Base-by-base conservation (phyloP, 2,113 vertebrate species). In the Prolemur simus region DNA sequence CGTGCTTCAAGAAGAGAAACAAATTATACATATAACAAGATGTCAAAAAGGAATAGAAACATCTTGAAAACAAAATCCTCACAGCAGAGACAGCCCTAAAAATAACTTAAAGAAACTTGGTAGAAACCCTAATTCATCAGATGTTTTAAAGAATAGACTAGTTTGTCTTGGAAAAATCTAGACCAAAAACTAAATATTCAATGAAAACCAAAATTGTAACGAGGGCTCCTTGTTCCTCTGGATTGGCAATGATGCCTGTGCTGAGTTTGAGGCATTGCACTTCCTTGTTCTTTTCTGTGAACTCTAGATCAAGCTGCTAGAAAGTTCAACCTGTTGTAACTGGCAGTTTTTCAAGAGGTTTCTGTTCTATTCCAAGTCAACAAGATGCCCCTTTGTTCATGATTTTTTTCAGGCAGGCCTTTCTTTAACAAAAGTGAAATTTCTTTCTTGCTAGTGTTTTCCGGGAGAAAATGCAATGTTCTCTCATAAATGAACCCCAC, bases 1-100 rank as follows among this genome's bases (percentile, higher is more conserved):
- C 85, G 92, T 98, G 94, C 91, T 98, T 97, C 82, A 96, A 82
- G 88, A 98, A 97, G 91, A 2, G 45, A 98, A 98, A 97, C 96
- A 97, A 97, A 95, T 97, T 94, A 97, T 95, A 97, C 93, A 87
- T 96, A 94, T 94, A 97, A 96, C 91, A 94, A 96, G 97, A 98
- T 97, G 97, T 97, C 98, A 98, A 82, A 96, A 94, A 94, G 95
- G 84, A 95, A 97, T 89, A 95, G 94, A 96, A 95, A 87, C 76
- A 85, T 95, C 93, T 95, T 74, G 74, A 88, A 96, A 93, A 96
- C 94, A 96, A 96, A 94, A 97, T 88, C 90, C 68, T 49, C 84
- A 94, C 64, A 86, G 89, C 74, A 96, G 88, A 97, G 86, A 76
- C 37, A 95, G 93, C 34, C 78, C 58, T 58, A 73, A 74, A 97